Conservation (phyloP, 1,140 invertebrate species). For the Camponotus floridanus region DNA sequence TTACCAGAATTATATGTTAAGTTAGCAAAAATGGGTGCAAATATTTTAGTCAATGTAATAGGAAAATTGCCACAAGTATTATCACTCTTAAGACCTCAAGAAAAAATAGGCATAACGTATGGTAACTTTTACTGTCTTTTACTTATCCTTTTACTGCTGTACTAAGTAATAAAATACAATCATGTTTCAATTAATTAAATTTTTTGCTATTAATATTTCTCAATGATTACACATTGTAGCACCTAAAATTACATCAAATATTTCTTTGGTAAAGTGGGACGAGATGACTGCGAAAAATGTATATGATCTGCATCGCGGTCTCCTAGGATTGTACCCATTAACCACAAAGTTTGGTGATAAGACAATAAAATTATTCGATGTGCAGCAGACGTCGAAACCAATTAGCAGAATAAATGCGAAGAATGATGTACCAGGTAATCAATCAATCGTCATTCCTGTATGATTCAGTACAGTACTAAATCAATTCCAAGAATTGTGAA, state of each 20-base stretch:
- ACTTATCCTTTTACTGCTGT: slow-evolving; percentile 22
- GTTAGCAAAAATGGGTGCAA: slow-evolving; percentile 90
- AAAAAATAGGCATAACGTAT: slow-evolving; percentile 88
- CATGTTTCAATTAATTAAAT: slow-evolving; percentile 30
- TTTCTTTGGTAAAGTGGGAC: slow-evolving; percentile 89
- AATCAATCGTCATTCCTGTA: slow-evolving; percentile 28
- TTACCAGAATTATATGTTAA: slow-evolving; percentile 89
- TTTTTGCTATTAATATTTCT: slow-evolving; percentile 21
- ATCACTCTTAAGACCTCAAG: slow-evolving; percentile 87
- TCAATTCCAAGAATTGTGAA: slow-evolving; percentile 39
- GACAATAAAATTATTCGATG: slow-evolving; percentile 88
- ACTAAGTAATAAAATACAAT: slow-evolving; percentile 19
- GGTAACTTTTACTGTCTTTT: slow-evolving; percentile 85
- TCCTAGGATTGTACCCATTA: slow-evolving; percentile 89
- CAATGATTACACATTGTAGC: slow-evolving; percentile 86
- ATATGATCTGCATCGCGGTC: slow-evolving; percentile 89
- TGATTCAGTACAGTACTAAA: slow-evolving; percentile 39
- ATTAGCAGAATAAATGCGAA: slow-evolving; percentile 49
- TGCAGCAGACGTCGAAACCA: slow-evolving; percentile 80
- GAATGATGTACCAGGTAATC: slow-evolving; percentile 77
- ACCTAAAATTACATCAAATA: slow-evolving; percentile 88
- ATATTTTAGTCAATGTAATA: slow-evolving; percentile 89
- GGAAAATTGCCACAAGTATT: slow-evolving; percentile 88
- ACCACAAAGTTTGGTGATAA: slow-evolving; percentile 87
- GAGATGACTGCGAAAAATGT: slow-evolving; percentile 88